Conservation (phyloP, 2,888 invertebrate species). For the Fissipunctia ypsillon region DNA sequence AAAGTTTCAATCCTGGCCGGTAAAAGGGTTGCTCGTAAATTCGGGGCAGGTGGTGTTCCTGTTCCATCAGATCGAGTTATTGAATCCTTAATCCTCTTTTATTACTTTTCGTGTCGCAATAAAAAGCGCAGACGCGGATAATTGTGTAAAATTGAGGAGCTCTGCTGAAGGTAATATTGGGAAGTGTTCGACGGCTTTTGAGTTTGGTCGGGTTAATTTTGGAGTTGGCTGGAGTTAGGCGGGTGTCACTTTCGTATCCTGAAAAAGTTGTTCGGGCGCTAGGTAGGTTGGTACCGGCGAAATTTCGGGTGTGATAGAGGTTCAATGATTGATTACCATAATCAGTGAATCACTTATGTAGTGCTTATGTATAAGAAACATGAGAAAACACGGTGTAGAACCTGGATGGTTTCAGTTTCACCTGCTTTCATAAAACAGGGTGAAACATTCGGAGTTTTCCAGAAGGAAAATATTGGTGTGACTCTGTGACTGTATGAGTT, state of each 20-base stretch:
- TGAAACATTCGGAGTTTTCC: background rate
- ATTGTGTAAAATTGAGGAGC: conserved; percentile 71
- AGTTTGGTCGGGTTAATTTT: conserved; percentile 55
- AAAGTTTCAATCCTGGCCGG: conserved; percentile 61
- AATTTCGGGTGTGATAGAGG: background rate
- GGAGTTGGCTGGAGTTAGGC: conserved; percentile 6
- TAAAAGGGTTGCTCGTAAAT: conserved; percentile 81
- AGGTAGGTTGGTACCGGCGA: background rate
- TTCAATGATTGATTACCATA: background rate
- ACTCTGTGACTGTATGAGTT: background rate
- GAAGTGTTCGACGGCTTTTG: conserved; percentile 47
- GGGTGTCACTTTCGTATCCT: background rate
- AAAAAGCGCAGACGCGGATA: conserved; percentile 73
- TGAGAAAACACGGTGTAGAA: no score
- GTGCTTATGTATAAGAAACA: background rate
- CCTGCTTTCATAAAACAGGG: no score
- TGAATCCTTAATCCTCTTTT: conserved; percentile 84
- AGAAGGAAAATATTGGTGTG: background rate
- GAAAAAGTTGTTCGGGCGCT: background rate
- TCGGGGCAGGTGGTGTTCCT: conserved; percentile 72
- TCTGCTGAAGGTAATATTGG: conserved; percentile 40
- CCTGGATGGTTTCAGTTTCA: no score
- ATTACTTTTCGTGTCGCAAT: conserved; percentile 77
- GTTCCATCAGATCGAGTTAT: conserved; percentile 83
- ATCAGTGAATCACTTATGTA: background rate